Percentiles rank a stretch among this genome's conserved stretches.
Conservation (phyloP, 2,888 invertebrate species). For the Thereva unica region DNA sequence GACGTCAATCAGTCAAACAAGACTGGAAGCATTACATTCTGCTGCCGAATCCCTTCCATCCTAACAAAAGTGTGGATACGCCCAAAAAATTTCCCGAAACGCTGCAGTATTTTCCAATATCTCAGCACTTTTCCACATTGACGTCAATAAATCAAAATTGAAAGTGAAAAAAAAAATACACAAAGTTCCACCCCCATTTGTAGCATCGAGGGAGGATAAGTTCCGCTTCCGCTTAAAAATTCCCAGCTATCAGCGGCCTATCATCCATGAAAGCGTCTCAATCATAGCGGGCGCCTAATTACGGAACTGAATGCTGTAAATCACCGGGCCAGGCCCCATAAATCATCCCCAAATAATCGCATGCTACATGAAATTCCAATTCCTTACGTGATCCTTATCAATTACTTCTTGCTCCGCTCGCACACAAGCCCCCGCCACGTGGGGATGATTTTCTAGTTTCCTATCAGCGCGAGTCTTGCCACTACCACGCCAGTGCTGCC, state of each 20-base stretch:
- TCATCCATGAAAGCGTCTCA: slow-evolving; percentile 16
- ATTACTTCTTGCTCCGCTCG: not conserved
- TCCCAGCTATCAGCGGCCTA: slow-evolving; percentile 2
- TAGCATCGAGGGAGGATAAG: too few relatives aligned
- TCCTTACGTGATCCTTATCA: slow-evolving; percentile 32
- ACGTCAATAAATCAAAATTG: too few relatives aligned
- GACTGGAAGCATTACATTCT: too few relatives aligned
- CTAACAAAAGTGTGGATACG: too few relatives aligned
- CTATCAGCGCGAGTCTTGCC: not conserved
- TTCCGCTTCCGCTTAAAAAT: not conserved
- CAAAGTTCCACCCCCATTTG: too few relatives aligned
- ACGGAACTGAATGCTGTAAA: slow-evolving; percentile 16
- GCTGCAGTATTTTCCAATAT: too few relatives aligned
- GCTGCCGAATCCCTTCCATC: too few relatives aligned
- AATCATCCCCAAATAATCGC: slow-evolving; percentile 25
- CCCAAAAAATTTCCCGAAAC: too few relatives aligned
- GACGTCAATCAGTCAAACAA: too few relatives aligned
- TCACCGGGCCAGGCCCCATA: slow-evolving; percentile 8
- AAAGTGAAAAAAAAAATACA: too few relatives aligned
- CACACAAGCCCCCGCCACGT: slow-evolving; percentile 1
- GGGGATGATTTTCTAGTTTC: slow-evolving; percentile 1
- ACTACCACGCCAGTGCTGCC: not conserved
- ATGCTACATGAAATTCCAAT: slow-evolving; percentile 8
- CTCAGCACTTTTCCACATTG: too few relatives aligned
- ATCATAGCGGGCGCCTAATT: slow-evolving; percentile 26